These are phyloP conservation scores for Calidris pygmaea DNA, from an alignment of 2,113 vertebrate species.

Conservation along the genomic window DNA sequence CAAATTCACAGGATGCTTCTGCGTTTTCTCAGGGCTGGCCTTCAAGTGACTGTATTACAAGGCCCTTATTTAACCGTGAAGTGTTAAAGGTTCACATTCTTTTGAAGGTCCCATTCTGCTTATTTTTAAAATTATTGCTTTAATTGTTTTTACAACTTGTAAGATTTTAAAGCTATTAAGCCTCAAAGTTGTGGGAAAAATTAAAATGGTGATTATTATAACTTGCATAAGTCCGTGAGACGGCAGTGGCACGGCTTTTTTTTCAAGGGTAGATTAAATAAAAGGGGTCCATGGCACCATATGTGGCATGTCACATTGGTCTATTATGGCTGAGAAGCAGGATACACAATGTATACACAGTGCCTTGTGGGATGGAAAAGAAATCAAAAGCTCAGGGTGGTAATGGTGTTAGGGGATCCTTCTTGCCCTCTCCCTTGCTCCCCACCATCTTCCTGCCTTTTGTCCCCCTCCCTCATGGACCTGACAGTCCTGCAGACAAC, in stretches of 20 bases:
- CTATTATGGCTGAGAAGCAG: slow-evolving; percentile 18
- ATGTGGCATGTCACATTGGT: background rate
- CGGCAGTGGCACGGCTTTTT: background rate
- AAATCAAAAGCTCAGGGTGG: background rate
- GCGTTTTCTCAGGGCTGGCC: slow-evolving; percentile 84
- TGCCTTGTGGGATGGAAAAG: slow-evolving; percentile 4
- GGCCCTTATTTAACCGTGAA: slow-evolving; percentile 77
- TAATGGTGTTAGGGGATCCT: background rate
- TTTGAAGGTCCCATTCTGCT: slow-evolving; percentile 78
- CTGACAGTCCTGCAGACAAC: background rate
- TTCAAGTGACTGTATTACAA: slow-evolving; percentile 70
- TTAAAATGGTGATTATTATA: slow-evolving; percentile 70
- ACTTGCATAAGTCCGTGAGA: slow-evolving; percentile 41
- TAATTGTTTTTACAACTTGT: slow-evolving; percentile 88
- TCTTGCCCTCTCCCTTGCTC: background rate
- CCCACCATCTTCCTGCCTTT: background rate
- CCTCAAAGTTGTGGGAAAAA: slow-evolving; percentile 81
- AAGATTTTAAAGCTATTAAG: slow-evolving; percentile 88
- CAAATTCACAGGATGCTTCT: slow-evolving; percentile 88
- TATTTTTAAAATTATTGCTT: slow-evolving; percentile 84
- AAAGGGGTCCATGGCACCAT: background rate
- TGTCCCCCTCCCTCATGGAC: background rate
- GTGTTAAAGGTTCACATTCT: slow-evolving; percentile 86
- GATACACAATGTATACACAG: slow-evolving; percentile 4
- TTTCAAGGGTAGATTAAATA: slow-evolving; percentile 13